phyloP scores from a whole-genome alignment of 2,888 invertebrate species.

The Chalcis sispes region DNA sequence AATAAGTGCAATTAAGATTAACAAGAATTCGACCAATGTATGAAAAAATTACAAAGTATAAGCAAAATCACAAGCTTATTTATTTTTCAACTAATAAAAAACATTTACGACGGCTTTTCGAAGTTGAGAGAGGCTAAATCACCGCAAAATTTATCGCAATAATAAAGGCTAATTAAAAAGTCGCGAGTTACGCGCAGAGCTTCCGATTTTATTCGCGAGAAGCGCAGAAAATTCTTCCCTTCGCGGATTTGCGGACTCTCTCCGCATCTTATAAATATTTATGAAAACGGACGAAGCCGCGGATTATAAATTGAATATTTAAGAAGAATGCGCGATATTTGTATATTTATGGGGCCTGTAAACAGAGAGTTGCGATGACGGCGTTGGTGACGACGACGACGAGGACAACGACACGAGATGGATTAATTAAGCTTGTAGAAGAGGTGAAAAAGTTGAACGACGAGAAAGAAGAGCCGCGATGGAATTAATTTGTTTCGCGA shows the following conservation, averaged over 20 bases:
- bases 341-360: slow-evolving; percentile 51
- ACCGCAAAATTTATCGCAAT: too few relatives aligned
- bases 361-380: slow-evolving; percentile 21
- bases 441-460: slow-evolving; percentile 36
- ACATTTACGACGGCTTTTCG: too few relatives aligned
- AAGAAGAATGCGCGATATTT: slow-evolving; percentile 52
- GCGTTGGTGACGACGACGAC: too few relatives aligned
- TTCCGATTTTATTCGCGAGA: slow-evolving; percentile 9
- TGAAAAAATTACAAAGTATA: too few relatives aligned
- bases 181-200: slow-evolving; percentile 30
- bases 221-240: slow-evolving; percentile 19
- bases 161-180: slow-evolving; percentile 66
- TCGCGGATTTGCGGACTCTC: too few relatives aligned
- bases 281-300: slow-evolving; percentile 44
- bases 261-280: slow-evolving; percentile 48
- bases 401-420: too few relatives aligned
- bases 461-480: slow-evolving; percentile 16
- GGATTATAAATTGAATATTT: slow-evolving; percentile 57
- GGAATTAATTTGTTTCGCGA: slow-evolving; percentile 47
- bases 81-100: too few relatives aligned
- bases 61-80: too few relatives aligned
- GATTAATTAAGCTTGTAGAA: slow-evolving; percentile 39
- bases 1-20: too few relatives aligned
- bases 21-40: too few relatives aligned
- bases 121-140: too few relatives aligned